Conservation (phyloP, 2,797 vertebrate genomes). For the Aeoliscus strigatus region DNA sequence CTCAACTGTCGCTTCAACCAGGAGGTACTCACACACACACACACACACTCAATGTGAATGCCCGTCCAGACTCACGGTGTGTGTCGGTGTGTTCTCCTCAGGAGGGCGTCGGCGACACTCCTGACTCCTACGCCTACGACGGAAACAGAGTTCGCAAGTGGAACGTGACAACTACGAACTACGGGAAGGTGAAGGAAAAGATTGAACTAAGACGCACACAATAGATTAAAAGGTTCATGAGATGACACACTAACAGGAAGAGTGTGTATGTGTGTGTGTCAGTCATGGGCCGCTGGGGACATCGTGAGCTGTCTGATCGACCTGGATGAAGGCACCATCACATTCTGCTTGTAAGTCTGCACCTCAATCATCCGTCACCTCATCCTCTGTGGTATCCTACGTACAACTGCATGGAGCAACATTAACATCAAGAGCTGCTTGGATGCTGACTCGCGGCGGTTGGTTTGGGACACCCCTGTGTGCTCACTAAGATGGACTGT, state of each 20-base stretch:
- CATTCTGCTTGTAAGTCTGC: slow-evolving; percentile 96
- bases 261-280: slow-evolving; percentile 4
- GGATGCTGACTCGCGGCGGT: neutral
- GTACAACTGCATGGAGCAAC: no score
- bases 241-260: no score
- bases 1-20: slow-evolving; percentile 97
- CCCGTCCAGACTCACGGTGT: neutral
- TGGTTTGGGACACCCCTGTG: no score
- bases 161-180: slow-evolving; percentile 97
- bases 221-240: no score
- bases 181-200: slow-evolving; percentile 86
- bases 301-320: slow-evolving; percentile 97
- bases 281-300: slow-evolving; percentile 98
- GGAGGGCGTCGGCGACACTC: slow-evolving; percentile 96
- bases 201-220: no score
- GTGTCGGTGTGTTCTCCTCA: slow-evolving; percentile 45
- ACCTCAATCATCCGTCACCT: no score
- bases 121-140: slow-evolving; percentile 93
- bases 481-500: no score
- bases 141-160: slow-evolving; percentile 98
- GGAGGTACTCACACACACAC: slow-evolving; percentile 76
- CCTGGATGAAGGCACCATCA: slow-evolving; percentile 90
- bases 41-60: no score
- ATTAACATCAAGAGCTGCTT: no score
- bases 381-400: no score